Evolutionary conservation across 1,140 invertebrate species (phyloP).

Genomic region (Bombus terrestris): DNA sequence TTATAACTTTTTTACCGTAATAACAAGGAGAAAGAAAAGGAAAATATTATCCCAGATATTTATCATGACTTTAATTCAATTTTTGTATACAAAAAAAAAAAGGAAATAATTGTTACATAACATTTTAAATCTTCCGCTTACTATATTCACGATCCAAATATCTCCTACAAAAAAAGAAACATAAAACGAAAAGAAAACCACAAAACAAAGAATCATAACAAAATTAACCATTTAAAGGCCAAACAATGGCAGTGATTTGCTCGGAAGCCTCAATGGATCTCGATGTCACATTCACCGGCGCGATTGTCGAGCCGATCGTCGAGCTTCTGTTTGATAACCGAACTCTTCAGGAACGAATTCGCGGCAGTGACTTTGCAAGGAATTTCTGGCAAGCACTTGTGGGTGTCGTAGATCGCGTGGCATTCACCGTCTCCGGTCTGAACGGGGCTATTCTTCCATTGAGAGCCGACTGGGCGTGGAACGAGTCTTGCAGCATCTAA

Average conservation of each 20-base stretch:
- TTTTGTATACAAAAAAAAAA: background rate
- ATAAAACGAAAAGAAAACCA: background rate
- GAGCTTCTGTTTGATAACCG: constrained; percentile 17
- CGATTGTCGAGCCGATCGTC: background rate
- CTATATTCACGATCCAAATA: too few relatives aligned
- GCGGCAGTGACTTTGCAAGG: constrained; percentile 13
- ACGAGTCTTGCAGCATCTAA: constrained; percentile 48
- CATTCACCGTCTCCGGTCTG: constrained; percentile 42
- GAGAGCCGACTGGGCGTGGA: constrained; percentile 43
- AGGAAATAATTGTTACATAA: too few relatives aligned
- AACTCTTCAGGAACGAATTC: background rate
- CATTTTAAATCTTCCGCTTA: too few relatives aligned
- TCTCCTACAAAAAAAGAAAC: background rate
- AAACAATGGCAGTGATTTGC: background rate
- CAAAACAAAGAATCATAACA: background rate
- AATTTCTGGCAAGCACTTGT: constrained; percentile 54
- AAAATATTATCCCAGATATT: background rate
- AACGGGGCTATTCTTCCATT: constrained; percentile 46
- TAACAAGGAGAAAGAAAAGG: background rate
- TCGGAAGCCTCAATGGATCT: background rate
- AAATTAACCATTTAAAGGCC: background rate
- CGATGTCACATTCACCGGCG: background rate
- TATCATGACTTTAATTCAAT: background rate
- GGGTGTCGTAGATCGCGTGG: constrained; percentile 30
- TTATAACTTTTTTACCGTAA: background rate